Evolutionary conservation across 2,888 invertebrate species (phyloP), one percentile per base, ranked within the genome.

Genomic region (Germaria angustata): DNA sequence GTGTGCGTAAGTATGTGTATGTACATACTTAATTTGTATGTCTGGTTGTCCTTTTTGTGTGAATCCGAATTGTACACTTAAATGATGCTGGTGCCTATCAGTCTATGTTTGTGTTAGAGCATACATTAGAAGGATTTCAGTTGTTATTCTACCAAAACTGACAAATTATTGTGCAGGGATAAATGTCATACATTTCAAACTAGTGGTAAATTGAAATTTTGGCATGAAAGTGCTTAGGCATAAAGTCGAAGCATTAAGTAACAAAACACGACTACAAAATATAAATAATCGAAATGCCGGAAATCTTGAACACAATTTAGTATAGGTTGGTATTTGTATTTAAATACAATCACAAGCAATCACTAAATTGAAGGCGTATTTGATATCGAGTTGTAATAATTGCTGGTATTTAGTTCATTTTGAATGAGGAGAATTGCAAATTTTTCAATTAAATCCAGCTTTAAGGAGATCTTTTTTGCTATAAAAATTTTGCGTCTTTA

Each of bases 41-140:
- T 65, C 2, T 51, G 41, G 28, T 17, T 66, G 17, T 57, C 6
- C 66, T 57, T n/a, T 49, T 15, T 34, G n/a, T n/a, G n/a, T n/a
- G 59, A n/a, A 65, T 24, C 22, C 68, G 17, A 32, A 24, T 55
- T 20, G 17, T 41, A 34, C 20, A 76, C 66, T 76, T 57, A 46
- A 46, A 46, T 41, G 44, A 59, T 66, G 34, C 13, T 81, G 81
- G 81, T 81, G 81, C 81, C 81, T 73, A 61, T 39, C 55, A 59
- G 81, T 81, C 81, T 77, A 68, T 81, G 77, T 49, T 77, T 81
- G 72, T 81, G 81, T 77, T 81, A 53, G 59, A 49, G 66, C 55
- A 81, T 77, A 66, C 71, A 81, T 86, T 86, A 87, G 84, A 84
- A 84, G 86, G 87, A 85, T 86, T 86, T 63, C 32, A 55, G 78